Evolutionary conservation across 1,140 invertebrate species (phyloP).

Genomic region (Bombus difficillimus): DNA sequence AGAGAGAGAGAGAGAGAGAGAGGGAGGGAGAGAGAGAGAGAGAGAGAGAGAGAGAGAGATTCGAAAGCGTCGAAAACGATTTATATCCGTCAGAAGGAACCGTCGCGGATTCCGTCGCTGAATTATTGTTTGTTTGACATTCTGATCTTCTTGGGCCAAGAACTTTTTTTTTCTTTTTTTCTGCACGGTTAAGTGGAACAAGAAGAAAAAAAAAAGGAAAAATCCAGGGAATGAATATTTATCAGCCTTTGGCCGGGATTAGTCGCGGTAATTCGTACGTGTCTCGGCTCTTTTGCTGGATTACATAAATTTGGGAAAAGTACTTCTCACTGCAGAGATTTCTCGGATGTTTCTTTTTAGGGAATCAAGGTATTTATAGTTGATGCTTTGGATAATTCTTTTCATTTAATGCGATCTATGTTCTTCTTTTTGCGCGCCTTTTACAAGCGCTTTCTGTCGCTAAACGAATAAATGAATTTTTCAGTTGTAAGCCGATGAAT

Average conservation of each 20-base stretch:
- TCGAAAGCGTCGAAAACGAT: constrained; percentile 34
- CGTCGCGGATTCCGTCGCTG: background rate
- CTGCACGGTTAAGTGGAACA: background rate
- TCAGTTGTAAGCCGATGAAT: too few relatives aligned
- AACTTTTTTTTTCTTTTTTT: background rate
- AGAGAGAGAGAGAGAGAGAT: background rate
- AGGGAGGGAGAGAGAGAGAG: too few relatives aligned
- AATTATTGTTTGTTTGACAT: constrained; percentile 39
- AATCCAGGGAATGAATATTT: constrained; percentile 33
- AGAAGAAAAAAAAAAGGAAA: background rate
- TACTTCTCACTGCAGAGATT: background rate
- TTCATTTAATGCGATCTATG: background rate
- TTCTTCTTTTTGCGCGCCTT: background rate
- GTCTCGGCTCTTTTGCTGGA: constrained; percentile 13
- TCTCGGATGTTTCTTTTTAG: background rate
- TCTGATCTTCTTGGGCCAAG: constrained; percentile 22
- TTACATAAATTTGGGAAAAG: constrained; percentile 32
- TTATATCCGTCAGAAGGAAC: constrained; percentile 28
- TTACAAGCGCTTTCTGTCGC: background rate
- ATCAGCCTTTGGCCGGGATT: constrained; percentile 37
- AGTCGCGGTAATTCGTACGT: constrained; percentile 32
- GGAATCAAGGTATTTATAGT: background rate
- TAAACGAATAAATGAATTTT: background rate
- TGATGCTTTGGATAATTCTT: background rate
- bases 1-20: background rate